These are phyloP conservation scores for Corbicula japonica DNA, from an alignment of 2,888 invertebrate species.

Conservation along the genomic window DNA sequence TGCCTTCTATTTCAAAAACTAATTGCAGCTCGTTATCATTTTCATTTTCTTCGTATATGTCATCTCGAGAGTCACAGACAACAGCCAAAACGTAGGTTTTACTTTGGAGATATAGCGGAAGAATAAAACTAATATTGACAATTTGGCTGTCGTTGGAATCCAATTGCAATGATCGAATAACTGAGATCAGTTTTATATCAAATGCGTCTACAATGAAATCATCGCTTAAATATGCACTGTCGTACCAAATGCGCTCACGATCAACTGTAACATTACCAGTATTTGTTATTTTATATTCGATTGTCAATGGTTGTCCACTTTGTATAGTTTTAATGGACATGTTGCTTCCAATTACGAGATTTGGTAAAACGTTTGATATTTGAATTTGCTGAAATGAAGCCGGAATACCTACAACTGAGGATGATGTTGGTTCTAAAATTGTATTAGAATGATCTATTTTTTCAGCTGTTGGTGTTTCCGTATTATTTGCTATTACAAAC, in stretches of 20 bases:
- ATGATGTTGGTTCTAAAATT: too few relatives aligned
- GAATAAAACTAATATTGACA: constrained; percentile 3
- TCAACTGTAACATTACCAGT: not conserved
- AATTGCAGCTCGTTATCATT: constrained; percentile 21
- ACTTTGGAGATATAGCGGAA: constrained; percentile 34
- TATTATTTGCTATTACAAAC: constrained; percentile 2
- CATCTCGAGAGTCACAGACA: constrained; percentile 32
- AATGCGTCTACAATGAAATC: constrained; percentile 33
- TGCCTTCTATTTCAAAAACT: constrained; percentile 3
- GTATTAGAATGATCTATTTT: too few relatives aligned
- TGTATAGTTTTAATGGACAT: not conserved
- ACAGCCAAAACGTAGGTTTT: constrained; percentile 35
- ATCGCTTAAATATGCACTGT: constrained; percentile 39
- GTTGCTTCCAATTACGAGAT: not conserved
- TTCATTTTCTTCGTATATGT: constrained; percentile 40
- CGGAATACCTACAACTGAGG: too few relatives aligned
- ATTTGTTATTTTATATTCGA: constrained; percentile 29
- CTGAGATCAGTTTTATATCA: constrained; percentile 29
- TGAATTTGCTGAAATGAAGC: too few relatives aligned
- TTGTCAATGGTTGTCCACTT: constrained; percentile 37
- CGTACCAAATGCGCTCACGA: constrained; percentile 14
- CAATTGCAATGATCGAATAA: not conserved
- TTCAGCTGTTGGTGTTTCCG: too few relatives aligned
- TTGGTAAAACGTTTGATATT: not conserved
- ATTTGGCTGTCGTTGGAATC: constrained; percentile 4